phyloP scores from a whole-genome alignment of 2,888 invertebrate genomes.

The Crioceris asparagi region DNA sequence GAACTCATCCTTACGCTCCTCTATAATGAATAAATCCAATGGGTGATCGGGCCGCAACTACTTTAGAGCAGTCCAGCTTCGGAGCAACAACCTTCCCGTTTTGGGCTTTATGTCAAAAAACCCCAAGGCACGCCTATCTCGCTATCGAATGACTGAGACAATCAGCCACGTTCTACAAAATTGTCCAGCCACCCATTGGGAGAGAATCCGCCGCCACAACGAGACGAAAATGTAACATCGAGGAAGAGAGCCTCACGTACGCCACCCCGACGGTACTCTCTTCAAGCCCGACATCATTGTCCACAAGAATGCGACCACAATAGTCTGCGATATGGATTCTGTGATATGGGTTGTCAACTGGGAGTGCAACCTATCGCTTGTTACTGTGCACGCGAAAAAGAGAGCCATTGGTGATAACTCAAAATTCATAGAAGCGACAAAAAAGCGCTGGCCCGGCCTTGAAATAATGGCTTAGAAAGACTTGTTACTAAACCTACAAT shows the following conservation, averaged over 20 bases:
- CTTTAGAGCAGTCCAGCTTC: slow-evolving; percentile 13
- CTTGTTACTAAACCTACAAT: too few relatives aligned
- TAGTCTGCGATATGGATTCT: slow-evolving; percentile 8
- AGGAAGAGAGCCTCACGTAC: slow-evolving; percentile 20
- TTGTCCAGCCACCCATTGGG: slow-evolving; percentile 11
- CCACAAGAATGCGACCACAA: background rate
- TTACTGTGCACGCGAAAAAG: background rate
- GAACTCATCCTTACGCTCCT: slow-evolving; percentile 4
- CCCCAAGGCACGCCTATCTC: background rate
- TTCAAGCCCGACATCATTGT: slow-evolving; percentile 18
- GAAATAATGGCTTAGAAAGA: background rate
- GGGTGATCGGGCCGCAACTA: slow-evolving; percentile 16
- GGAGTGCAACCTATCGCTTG: slow-evolving; percentile 3
- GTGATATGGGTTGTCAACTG: too few relatives aligned
- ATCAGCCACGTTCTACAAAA: slow-evolving; percentile 13
- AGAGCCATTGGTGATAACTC: slow-evolving; percentile 13
- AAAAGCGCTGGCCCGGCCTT: background rate
- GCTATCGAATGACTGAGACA: slow-evolving; percentile 6
- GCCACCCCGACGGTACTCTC: slow-evolving; percentile 15
- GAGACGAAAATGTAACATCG: slow-evolving; percentile 6
- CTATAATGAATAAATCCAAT: slow-evolving; percentile 5
- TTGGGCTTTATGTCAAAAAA: slow-evolving; percentile 10
- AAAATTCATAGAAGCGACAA: slow-evolving; percentile 16
- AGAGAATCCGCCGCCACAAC: slow-evolving; percentile 12
- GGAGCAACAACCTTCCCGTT: slow-evolving; percentile 12